These are phyloP conservation scores for Drosophila novamexicana DNA, from an alignment of 1,140 invertebrate species.

Conservation along the genomic window DNA sequence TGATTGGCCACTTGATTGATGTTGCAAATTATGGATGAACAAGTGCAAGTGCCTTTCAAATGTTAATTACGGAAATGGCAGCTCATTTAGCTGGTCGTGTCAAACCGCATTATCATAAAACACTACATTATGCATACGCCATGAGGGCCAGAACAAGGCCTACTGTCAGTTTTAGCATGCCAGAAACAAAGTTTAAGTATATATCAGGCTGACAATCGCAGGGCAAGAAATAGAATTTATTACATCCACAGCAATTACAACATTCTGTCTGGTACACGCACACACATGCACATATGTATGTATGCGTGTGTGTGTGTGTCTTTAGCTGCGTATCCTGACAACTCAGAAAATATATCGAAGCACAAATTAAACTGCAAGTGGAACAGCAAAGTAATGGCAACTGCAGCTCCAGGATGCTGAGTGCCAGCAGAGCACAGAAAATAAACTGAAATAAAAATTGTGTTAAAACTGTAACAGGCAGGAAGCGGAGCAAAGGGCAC, in stretches of 20 bases:
- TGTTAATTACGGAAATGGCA: slow-evolving; percentile 13
- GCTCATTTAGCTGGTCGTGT: not conserved
- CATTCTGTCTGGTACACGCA: slow-evolving; percentile 21
- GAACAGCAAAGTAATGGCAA: slow-evolving; percentile 13
- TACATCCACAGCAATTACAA: slow-evolving; percentile 49
- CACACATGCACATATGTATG: slow-evolving; percentile 5
- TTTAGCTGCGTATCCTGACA: slow-evolving; percentile 60
- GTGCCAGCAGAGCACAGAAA: slow-evolving; percentile 29
- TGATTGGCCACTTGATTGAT: slow-evolving; percentile 30
- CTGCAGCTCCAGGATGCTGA: slow-evolving; percentile 20
- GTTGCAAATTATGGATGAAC: slow-evolving; percentile 10
- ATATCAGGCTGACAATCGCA: slow-evolving; percentile 73
- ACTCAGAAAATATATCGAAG: slow-evolving; percentile 79
- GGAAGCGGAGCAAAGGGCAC: not conserved
- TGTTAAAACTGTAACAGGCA: slow-evolving; percentile 13
- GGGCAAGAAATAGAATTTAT: slow-evolving; percentile 63
- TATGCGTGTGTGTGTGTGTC: slow-evolving; percentile 14
- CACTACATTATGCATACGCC: slow-evolving; percentile 25
- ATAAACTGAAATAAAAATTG: slow-evolving; percentile 62
- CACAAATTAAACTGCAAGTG: slow-evolving; percentile 79
- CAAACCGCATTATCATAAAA: slow-evolving; percentile 8
- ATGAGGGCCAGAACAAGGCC: not conserved
- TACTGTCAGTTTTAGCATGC: slow-evolving; percentile 12
- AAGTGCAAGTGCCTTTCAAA: not conserved
- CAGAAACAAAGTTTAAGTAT: slow-evolving; percentile 56